phyloP scores from a whole-genome alignment of 2,113 vertebrate genomes.

The Vulpes vulpes region DNA sequence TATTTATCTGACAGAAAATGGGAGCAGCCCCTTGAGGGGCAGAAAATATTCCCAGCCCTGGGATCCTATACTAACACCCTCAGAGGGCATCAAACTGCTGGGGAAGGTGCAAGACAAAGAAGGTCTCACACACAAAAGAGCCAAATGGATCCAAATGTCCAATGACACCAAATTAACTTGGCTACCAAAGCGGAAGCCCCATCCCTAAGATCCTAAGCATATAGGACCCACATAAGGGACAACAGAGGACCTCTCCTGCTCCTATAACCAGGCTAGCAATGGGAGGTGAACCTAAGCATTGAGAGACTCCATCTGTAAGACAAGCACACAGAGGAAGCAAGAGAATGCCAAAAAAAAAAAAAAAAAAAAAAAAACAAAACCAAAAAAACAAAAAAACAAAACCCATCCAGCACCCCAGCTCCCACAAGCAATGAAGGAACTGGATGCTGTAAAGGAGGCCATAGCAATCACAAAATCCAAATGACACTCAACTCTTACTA shows the following conservation, averaged over 20 bases:
- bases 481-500: fast-evolving
- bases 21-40: background rate
- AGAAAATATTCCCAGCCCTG: background rate
- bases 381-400: too few relatives aligned
- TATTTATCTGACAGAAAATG: background rate
- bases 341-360: too few relatives aligned
- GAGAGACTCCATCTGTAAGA: background rate
- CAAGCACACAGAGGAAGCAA: background rate
- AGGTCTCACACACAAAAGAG: too few relatives aligned
- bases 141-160: background rate
- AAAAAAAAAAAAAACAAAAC: too few relatives aligned
- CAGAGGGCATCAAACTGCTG: background rate
- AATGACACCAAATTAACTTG: background rate
- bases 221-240: fast-evolving
- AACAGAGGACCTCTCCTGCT: background rate
- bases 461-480: background rate
- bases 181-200: background rate
- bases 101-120: background rate
- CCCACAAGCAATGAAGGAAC: background rate
- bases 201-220: background rate
- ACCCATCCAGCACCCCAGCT: too few relatives aligned
- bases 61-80: background rate
- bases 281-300: too few relatives aligned
- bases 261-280: background rate
- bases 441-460: background rate